Base-by-base conservation (phyloP, 2,888 invertebrate genomes). In the Drosophila leonis region DNA sequence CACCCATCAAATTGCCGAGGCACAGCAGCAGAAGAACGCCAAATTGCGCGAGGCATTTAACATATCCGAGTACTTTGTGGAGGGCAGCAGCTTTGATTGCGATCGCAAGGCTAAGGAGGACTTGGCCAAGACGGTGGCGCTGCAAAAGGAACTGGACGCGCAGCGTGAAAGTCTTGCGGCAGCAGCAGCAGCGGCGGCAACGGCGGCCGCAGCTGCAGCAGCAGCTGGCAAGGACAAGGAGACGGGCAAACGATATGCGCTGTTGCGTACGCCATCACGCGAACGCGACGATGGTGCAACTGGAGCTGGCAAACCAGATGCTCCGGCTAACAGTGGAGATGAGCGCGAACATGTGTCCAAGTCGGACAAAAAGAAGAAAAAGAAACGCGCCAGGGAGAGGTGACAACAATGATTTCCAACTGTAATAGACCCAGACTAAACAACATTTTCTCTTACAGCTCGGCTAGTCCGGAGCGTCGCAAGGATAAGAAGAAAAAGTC, bases 1-100 rank as follows among this genome's bases (percentile, higher is more conserved):
- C 92, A 98, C 98, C 52, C 99, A 99, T 94, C 98, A 98, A 93
- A 96, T 98, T 78, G 98, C 99, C 1, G 98, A 98, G 93, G 98
- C 98, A 29, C 98, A 98, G 92, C 97, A 97, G 91, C 97, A 98
- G 93, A 98, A 98, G 94, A 99, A 99, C 94, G 97, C 97, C 3
- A 96, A 96, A 65, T 94, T 99, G 72, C 96, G 98, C 62, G 97
- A 98, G 92, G 99, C 98, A 7, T 98, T 99, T 93, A 98, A 98
- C 65, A 98, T 99, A 83, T 97, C 97, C 33, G 97, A 98, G 86
- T 96, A 96, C 90, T 99, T 98, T 94, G 97, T 98, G 64, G 98
- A 98, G 93, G 98, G 98, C 77, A 96, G 97, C 91, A 97, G 98
- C 92, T 95, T 98, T 92, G 98, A 98, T 94, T 96, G 97, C 4